Conservation (phyloP, 2,797 vertebrate species). For the Galago senegalensis region DNA sequence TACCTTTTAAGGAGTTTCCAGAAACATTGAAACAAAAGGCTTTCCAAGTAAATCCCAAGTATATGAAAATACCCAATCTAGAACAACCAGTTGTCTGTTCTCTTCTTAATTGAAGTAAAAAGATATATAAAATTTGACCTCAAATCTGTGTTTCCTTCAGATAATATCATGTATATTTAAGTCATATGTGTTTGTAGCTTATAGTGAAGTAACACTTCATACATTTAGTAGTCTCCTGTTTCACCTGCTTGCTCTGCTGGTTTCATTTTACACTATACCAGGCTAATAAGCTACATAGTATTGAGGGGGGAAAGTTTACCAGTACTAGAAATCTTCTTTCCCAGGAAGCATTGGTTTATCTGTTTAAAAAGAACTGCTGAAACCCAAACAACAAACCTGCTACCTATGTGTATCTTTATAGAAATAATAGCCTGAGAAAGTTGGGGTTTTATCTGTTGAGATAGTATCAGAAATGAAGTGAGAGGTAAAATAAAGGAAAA, state of each 20-base stretch:
- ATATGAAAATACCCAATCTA: slow-evolving; percentile 1
- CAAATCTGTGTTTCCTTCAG: slow-evolving; percentile 12
- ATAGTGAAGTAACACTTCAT: background rate
- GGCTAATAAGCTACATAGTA: background rate
- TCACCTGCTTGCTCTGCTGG: background rate
- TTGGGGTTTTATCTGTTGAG: background rate
- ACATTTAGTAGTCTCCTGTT: background rate
- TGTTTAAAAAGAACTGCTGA: slow-evolving; percentile 16
- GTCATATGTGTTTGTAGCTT: background rate
- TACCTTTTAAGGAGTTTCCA: slow-evolving; percentile 55
- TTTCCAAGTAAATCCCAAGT: background rate
- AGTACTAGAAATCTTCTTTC: background rate
- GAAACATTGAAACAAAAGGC: slow-evolving; percentile 5
- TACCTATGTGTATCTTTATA: background rate
- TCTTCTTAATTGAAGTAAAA: slow-evolving; percentile 45
- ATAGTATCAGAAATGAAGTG: slow-evolving; percentile 28
- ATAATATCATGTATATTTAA: slow-evolving; percentile 20
- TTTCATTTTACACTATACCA: background rate
- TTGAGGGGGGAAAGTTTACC: background rate
- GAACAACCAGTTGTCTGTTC: background rate
- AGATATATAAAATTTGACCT: slow-evolving; percentile 40
- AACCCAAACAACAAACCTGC: background rate
- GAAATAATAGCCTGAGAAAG: background rate
- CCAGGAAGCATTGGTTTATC: background rate
- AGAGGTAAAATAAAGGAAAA: background rate